A percentile compares a stretch with the other conserved stretches of the same genome.
These are phyloP conservation scores for Epizoanthus ramosus DNA, from an alignment of 92 coral and sea anemone species.

Conservation along the genomic window DNA sequence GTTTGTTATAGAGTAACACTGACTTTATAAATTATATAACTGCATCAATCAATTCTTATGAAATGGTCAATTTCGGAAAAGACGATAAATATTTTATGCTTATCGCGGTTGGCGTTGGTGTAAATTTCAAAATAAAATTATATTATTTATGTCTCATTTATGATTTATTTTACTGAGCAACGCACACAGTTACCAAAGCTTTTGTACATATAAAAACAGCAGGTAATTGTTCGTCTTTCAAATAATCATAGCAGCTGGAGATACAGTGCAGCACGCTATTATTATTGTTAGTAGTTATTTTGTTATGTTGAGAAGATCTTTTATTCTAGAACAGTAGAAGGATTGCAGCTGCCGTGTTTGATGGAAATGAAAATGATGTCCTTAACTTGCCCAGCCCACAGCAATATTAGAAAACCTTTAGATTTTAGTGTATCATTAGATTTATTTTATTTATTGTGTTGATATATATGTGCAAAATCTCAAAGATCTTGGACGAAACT, in stretches of 20 bases:
- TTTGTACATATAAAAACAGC: too few species aligned
- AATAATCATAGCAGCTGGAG: neutral
- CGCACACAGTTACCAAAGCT: neutral
- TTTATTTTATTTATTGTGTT: too few species aligned
- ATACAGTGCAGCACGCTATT: neutral
- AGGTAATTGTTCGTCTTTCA: neutral
- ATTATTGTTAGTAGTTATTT: too few species aligned
- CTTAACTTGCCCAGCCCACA: too few species aligned
- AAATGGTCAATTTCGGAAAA: slow-evolving; percentile 7
- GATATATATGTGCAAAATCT: too few species aligned
- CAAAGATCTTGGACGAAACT: too few species aligned
- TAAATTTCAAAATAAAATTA: neutral
- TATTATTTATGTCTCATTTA: too few species aligned
- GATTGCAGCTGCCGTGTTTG: neutral
- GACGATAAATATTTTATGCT: slow-evolving; percentile 10
- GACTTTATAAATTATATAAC: neutral
- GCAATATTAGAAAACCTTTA: too few species aligned
- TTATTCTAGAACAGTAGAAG: too few species aligned
- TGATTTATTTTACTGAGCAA: neutral
- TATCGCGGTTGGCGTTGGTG: neutral
- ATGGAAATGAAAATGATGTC: too few species aligned
- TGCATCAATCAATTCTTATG: neutral
- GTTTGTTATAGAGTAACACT: neutral
- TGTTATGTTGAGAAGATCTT: too few species aligned
- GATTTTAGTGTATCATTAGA: too few species aligned